phyloP scores from a whole-genome alignment of 2,888 invertebrate species.

The Epirrita christyi region DNA sequence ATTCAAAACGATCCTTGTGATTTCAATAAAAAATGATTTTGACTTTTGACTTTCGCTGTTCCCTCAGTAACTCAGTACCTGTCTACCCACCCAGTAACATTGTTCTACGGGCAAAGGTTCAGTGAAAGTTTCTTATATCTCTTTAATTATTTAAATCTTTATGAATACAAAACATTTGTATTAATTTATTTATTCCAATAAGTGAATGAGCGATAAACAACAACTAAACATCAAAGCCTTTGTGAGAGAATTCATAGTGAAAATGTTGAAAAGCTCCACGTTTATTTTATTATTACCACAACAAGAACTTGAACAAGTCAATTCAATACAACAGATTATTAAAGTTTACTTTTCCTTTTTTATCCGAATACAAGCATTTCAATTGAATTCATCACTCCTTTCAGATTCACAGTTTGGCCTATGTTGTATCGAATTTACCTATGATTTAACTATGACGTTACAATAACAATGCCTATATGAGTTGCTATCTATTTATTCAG shows the following conservation, averaged over 20 bases:
- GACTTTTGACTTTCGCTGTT: too few relatives aligned
- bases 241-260: background rate
- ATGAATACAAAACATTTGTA: too few relatives aligned
- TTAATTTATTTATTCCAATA: too few relatives aligned
- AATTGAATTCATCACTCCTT: background rate
- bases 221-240: background rate
- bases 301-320: background rate
- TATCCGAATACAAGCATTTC: background rate
- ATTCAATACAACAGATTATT: background rate
- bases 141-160: too few relatives aligned
- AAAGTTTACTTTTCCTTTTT: background rate
- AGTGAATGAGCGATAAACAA: background rate
- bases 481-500: background rate
- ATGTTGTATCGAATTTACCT: background rate
- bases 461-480: background rate
- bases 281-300: background rate
- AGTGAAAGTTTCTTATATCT: too few relatives aligned
- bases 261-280: background rate
- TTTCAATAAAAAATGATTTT: too few relatives aligned
- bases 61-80: too few relatives aligned
- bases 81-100: too few relatives aligned
- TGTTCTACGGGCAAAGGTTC: too few relatives aligned
- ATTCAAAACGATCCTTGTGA: too few relatives aligned
- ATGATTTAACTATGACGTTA: background rate
- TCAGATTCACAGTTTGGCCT: background rate